Conservation (phyloP, 2,888 invertebrate species). For the Andrena hattorfiana region DNA sequence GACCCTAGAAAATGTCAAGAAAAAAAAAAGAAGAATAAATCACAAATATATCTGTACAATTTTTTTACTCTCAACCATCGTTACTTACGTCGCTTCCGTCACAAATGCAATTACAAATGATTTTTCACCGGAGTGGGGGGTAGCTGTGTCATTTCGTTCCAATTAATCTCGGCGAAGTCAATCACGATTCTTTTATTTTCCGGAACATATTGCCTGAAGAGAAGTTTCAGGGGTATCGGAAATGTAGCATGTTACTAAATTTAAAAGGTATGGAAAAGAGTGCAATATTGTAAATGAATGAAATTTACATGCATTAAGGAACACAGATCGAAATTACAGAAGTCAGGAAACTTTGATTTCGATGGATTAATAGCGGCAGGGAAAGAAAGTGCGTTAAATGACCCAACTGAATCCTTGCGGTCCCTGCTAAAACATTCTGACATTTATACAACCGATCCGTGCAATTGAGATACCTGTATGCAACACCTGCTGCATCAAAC, state of each 20-base stretch:
- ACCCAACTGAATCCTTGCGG: too few relatives aligned
- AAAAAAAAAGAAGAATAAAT: conserved; percentile 62
- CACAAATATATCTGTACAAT: conserved; percentile 41
- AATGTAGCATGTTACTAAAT: not conserved
- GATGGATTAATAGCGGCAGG: too few relatives aligned
- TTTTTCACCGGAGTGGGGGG: conserved; percentile 83
- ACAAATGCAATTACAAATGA: conserved; percentile 51
- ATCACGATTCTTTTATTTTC: conserved; percentile 88
- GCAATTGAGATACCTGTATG: conserved; percentile 86
- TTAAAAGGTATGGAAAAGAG: not conserved
- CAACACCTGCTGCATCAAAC: conserved; percentile 92
- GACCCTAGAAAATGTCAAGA: conserved; percentile 54
- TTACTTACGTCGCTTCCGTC: conserved; percentile 9
- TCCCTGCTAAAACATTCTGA: conserved; percentile 8
- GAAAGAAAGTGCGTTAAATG: too few relatives aligned
- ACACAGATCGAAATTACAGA: too few relatives aligned
- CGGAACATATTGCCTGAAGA: conserved; percentile 89
- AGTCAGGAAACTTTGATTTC: too few relatives aligned
- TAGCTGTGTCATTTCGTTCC: conserved; percentile 86
- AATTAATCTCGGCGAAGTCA: conserved; percentile 89
- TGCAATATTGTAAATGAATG: not conserved
- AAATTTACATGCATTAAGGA: not conserved
- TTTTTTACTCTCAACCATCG: conserved; percentile 22
- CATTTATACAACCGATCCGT: conserved; percentile 19
- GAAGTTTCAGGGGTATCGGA: conserved; percentile 27